Evolutionary conservation across 1,140 invertebrate species (phyloP), one percentile per base, ranked within the genome.

Genomic region (Brachionus plicatilis): DNA sequence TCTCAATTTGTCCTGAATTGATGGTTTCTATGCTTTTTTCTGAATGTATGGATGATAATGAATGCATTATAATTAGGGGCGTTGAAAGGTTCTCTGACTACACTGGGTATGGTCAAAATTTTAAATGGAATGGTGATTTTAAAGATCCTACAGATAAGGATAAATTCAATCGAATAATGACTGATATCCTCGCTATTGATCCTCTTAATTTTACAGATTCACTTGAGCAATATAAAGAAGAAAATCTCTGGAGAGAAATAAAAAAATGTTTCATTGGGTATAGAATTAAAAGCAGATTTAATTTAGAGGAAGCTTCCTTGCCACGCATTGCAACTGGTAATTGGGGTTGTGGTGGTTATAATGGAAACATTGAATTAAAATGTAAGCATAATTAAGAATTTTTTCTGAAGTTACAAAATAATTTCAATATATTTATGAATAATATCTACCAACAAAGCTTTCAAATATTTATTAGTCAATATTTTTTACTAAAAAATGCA

Each of bases 281-380:
- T 84, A 47, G 45, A 5, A n/a, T 56, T 33, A 29, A 41, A 17
- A 53, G 33, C 33, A 27, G 7, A 41, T 82, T 24, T 45, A 82
- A 50, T 65, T 11, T 65, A 24, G 20, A 60, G 9, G 37, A 20
- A 24, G n/a, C 5, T 4, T 8, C 12, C 43, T 66, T 84, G 24
- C 68, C 45, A 53, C 60, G 33, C 3, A 92, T 98, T 29, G 95
- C 95, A 0, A 96, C 96, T 0, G 96, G 97, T 47, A 98, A 98
- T 90, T 99, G 96, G 96, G 96, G 96, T 7, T 98, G 97, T 91
- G 96, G 97, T 4, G 96, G 93, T 1, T 98, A 95, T 88, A 91
- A 92, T 11, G 96, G 96, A 1, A 93, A 96, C 88, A 92, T 94
- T 0, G 91, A 93, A 43, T 89, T 99, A 0, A 98, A 89, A 85